These are phyloP conservation scores for Strigamia transsilvanica DNA, from an alignment of 2,888 invertebrate genomes.

Conservation along the genomic window DNA sequence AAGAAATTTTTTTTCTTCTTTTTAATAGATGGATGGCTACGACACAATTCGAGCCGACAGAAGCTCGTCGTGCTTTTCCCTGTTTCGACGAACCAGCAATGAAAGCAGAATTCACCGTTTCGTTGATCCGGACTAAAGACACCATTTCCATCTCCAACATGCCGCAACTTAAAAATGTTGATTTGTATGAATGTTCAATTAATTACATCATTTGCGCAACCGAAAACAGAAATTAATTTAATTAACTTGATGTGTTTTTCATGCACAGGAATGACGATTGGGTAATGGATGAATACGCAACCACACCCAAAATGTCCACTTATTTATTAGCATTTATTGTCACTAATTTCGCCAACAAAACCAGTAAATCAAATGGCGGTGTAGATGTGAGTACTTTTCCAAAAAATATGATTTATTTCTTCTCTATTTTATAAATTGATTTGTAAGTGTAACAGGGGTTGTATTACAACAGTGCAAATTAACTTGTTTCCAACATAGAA, in stretches of 20 bases:
- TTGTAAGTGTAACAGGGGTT: no score
- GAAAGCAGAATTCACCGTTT: constrained; percentile 63
- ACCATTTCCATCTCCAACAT: constrained; percentile 56
- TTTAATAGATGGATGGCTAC: constrained; percentile 58
- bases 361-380: neutral
- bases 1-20: neutral
- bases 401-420: no score
- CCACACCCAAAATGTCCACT: constrained; percentile 62
- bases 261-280: constrained; percentile 26
- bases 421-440: no score
- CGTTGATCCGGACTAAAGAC: constrained; percentile 60
- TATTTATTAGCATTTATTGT: constrained; percentile 60
- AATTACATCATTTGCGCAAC: neutral
- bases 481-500: no score
- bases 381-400: neutral
- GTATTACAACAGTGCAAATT: no score
- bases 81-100: constrained; percentile 65
- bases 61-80: constrained; percentile 64
- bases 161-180: constrained; percentile 8
- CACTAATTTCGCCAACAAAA: constrained; percentile 51
- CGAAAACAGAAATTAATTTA: neutral
- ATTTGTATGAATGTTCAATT: neutral
- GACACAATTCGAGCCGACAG: constrained; percentile 64
- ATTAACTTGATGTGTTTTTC: constrained; percentile 5
- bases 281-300: constrained; percentile 60